Percentiles rank a stretch among this genome's conserved stretches.
Conservation (phyloP, 2,113 vertebrate genomes). For the Paralichthys olivaceus region DNA sequence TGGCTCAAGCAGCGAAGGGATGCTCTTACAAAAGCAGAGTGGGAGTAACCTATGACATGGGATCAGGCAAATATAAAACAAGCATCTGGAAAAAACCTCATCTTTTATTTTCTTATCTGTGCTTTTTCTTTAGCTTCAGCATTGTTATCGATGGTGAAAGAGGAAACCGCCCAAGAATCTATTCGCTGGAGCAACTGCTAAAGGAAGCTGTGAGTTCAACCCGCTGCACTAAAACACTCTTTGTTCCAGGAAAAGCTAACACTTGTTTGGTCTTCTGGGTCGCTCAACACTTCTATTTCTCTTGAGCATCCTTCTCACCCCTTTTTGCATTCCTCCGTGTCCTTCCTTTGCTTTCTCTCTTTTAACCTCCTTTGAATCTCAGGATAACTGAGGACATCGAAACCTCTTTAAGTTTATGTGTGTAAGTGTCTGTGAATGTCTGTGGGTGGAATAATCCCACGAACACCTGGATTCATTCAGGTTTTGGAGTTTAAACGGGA, state of each 20-base stretch:
- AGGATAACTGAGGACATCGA: constrained; percentile 24
- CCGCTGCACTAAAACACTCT: constrained; percentile 4
- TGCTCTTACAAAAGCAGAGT: constrained; percentile 52
- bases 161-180: constrained; percentile 92
- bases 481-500: constrained; percentile 37
- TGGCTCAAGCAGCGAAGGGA: constrained; percentile 41
- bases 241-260: neutral
- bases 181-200: constrained; percentile 94
- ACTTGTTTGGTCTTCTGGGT: neutral
- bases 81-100: constrained; percentile 71
- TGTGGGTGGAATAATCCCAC: constrained; percentile 56
- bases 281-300: neutral
- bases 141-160: constrained; percentile 93
- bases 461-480: constrained; percentile 58
- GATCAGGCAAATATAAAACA: constrained; percentile 60
- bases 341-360: constrained; percentile 17
- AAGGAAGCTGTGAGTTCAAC: constrained; percentile 92
- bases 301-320: neutral
- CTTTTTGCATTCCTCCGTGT: constrained; percentile 9
- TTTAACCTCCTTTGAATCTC: constrained; percentile 23
- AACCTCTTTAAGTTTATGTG: constrained; percentile 11
- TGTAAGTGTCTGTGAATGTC: constrained; percentile 46
- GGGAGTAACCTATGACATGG: constrained; percentile 66
- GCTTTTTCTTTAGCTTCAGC: constrained; percentile 86
- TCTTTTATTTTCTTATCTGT: constrained; percentile 32